Evolutionary conservation across 2,888 invertebrate species (phyloP).

Genomic region (Cerastis rubricosa): DNA sequence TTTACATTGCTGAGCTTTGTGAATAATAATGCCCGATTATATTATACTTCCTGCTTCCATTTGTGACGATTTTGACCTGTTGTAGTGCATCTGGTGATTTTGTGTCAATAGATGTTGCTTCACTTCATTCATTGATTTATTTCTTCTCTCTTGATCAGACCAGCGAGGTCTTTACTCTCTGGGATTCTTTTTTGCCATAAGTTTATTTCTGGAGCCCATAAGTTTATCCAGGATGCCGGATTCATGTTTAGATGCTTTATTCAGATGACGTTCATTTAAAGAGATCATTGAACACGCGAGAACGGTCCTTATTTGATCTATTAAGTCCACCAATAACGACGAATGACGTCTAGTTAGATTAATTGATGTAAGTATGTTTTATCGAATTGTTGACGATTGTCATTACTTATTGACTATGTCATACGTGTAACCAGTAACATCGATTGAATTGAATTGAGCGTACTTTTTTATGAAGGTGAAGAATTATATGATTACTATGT

Average conservation of each 20-base stretch:
- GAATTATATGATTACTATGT: conserved; percentile 2
- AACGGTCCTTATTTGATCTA: conserved; percentile 6
- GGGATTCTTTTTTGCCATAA: background rate
- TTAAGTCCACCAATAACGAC: conserved; percentile 28
- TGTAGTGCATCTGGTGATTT: background rate
- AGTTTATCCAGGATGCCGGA: background rate
- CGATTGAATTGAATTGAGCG: conserved; percentile 5
- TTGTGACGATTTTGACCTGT: background rate
- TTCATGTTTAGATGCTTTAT: background rate
- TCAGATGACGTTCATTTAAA: background rate
- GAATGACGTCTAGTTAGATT: conserved; percentile 6
- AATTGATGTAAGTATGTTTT: conserved; percentile 23
- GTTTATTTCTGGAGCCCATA: background rate
- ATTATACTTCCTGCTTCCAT: background rate
- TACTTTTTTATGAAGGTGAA: background rate
- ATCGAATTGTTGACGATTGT: conserved; percentile 32
- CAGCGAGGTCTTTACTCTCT: too few relatives aligned
- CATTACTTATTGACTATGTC: background rate
- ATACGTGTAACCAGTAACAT: background rate
- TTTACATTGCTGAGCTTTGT: background rate
- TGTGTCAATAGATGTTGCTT: background rate
- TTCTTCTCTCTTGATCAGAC: background rate
- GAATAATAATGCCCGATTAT: background rate
- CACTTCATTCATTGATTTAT: background rate
- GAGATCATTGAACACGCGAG: background rate